Base-by-base conservation (phyloP, 2,888 invertebrate genomes). In the Timema podura region DNA sequence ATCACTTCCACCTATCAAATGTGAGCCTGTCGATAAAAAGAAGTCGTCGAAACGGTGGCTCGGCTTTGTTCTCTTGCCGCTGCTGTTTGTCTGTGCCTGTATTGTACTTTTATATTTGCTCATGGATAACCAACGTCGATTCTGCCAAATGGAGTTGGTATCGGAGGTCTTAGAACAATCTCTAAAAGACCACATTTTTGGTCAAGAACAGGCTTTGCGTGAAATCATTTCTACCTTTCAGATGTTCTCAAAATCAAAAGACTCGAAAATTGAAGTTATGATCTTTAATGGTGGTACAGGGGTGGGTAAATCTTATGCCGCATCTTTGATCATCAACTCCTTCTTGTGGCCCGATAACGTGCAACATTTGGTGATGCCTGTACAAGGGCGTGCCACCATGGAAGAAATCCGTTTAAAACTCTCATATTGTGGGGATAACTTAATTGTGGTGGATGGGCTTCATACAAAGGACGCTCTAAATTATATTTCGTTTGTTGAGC, bases 241-340 rank as follows among this genome's bases (percentile, higher is more conserved):
- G 61, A 11, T 16, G 30, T 61, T 61, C 45, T 61, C 61, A 7
- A 13, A 44, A 44, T 61, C 61, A 5, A 16, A 61, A 30, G 16
- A 45, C 30, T 48, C 64, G 30, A 64, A 57, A 44, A 44, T 70
- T 49, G 30, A 68, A 47, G 64, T 68, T 15, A 57, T 70, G 44
- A 57, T 61, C 48, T 8, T 70, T 46, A 16, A 44, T 30, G 70
- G 70, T 16, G 65, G 57, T 16, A 70, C 64, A 47, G 70, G 70
- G 47, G 68, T 70, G 47, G 70, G 70, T 44, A 70, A 70, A 30
- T 64, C 70, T 8, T 70, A 68, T 30, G 54, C 68, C 6, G 64
- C 70, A 6, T 68, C 68, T 11, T n/a, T 70, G 48, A 51, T 70
- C 48, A 48, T 47, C 10, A 48, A 70, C 16, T 45, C 48, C 48